Base-by-base conservation (phyloP, 2,888 invertebrate genomes). In the Cryptosula pallasiana region DNA sequence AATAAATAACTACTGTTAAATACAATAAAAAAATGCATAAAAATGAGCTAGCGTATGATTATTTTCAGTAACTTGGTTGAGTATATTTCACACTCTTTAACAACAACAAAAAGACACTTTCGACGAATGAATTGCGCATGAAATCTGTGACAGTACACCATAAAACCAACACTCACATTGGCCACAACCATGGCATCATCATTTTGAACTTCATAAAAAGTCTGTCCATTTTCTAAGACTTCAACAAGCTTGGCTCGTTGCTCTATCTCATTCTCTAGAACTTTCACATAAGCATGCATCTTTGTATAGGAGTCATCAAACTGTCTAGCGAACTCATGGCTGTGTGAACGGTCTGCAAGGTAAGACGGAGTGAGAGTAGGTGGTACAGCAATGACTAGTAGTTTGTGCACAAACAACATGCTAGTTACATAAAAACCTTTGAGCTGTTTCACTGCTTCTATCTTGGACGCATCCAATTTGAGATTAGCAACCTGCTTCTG, bases 101-200 rank as follows among this genome's bases (percentile, higher is more conserved):
- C n/a, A n/a, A n/a, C n/a, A n/a, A n/a, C n/a, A n/a, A n/a, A n/a
- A n/a, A n/a, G n/a, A n/a, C n/a, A n/a, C n/a, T n/a, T n/a, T n/a
- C n/a, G n/a, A n/a, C n/a, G n/a, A n/a, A n/a, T n/a, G n/a, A n/a
- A n/a, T n/a, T n/a, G n/a, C n/a, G n/a, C n/a, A n/a, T n/a, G n/a
- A n/a, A n/a, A n/a, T n/a, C n/a, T n/a, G n/a, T n/a, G n/a, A n/a
- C n/a, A n/a, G n/a, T n/a, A n/a, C n/a, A n/a, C n/a, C n/a, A n/a
- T n/a, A n/a, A n/a, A n/a, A n/a, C n/a, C n/a, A 72, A 71, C 27
- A 89, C 92, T 90, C 86, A 95, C 96, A 88, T 93, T 94, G 73
- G 93, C 92, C 34, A 97, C 96, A 75, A 96, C 91, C 88, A 94
- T 95, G 20, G 96, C 96, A 87, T 98, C 97, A 3, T 92, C 92